Percentiles rank a stretch among this genome's conserved stretches.
These are phyloP conservation scores for Sebastes minor DNA, from an alignment of 2,797 vertebrate species.

Conservation along the genomic window DNA sequence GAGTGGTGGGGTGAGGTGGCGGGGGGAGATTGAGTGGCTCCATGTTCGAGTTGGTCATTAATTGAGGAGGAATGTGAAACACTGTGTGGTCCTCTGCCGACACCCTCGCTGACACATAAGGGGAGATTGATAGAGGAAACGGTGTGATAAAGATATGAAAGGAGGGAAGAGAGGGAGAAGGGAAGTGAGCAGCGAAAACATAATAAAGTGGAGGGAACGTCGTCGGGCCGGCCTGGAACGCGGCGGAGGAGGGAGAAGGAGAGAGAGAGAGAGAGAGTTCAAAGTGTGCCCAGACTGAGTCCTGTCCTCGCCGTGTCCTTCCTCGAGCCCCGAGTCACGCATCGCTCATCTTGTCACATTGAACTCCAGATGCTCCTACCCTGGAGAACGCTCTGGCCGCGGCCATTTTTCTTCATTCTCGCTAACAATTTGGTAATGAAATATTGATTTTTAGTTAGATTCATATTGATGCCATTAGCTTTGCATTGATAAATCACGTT, in stretches of 20 bases:
- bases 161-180: conserved; percentile 48
- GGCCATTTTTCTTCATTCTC: conserved; percentile 99
- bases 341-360: conserved; percentile 99
- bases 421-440: conserved; percentile 99
- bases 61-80: conserved; percentile 81
- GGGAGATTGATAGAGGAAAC: conserved; percentile 79
- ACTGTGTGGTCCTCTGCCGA: conserved; percentile 78
- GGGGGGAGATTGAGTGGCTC: conserved; percentile 74
- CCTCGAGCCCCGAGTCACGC: conserved; percentile 92
- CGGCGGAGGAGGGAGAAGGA: conserved; percentile 35
- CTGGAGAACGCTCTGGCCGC: conserved; percentile 93
- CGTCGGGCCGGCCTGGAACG: conserved; percentile 59
- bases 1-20: conserved; percentile 29
- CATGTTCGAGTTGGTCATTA: conserved; percentile 81
- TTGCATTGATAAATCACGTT: conserved; percentile 99
- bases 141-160: conserved; percentile 78
- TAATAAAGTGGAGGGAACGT: conserved; percentile 73
- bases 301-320: conserved; percentile 97
- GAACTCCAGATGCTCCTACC: conserved; percentile 99
- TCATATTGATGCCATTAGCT: conserved; percentile 99
- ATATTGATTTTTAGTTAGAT: conserved; percentile 99
- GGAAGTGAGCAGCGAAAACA: conserved; percentile 66
- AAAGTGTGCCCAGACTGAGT: conserved; percentile 88
- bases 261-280: conserved; percentile 69
- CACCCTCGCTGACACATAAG: conserved; percentile 72